Conservation (phyloP, 2,113 vertebrate genomes). For the Hyla sarda region DNA sequence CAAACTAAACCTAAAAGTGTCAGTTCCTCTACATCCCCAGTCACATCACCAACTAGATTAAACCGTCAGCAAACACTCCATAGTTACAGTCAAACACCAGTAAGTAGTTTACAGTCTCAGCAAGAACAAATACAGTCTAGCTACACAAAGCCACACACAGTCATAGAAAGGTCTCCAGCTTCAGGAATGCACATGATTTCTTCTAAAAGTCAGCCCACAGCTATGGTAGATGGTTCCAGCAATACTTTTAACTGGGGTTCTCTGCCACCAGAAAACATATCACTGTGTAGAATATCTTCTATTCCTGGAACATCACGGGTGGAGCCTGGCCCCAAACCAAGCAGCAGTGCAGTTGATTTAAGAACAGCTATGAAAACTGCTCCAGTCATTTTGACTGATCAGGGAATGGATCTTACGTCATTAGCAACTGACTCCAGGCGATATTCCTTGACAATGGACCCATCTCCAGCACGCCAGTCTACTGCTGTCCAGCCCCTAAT, state of each 20-base stretch:
- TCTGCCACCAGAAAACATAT: slow-evolving; percentile 88
- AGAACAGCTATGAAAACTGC: slow-evolving; percentile 85
- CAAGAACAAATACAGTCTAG: slow-evolving; percentile 71
- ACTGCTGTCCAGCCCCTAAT: slow-evolving; percentile 92
- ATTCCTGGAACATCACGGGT: slow-evolving; percentile 84
- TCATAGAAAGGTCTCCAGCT: slow-evolving; percentile 68
- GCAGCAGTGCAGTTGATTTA: slow-evolving; percentile 86
- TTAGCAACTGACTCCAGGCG: slow-evolving; percentile 89
- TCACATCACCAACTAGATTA: slow-evolving; percentile 84
- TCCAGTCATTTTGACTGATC: slow-evolving; percentile 97
- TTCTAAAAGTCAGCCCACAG: slow-evolving; percentile 71
- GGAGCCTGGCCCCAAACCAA: slow-evolving; percentile 81
- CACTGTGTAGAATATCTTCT: slow-evolving; percentile 88
- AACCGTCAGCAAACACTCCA: slow-evolving; percentile 78
- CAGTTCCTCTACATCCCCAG: slow-evolving; percentile 85
- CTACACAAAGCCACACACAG: slow-evolving; percentile 71
- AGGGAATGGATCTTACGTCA: slow-evolving; percentile 97
- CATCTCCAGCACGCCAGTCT: slow-evolving; percentile 82
- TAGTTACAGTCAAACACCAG: slow-evolving; percentile 74
- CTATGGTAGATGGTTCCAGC: slow-evolving; percentile 72
- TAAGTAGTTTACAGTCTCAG: slow-evolving; percentile 74
- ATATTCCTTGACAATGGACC: slow-evolving; percentile 88
- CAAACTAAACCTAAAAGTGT: slow-evolving; percentile 83
- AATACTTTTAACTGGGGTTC: slow-evolving; percentile 81
- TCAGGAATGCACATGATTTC: slow-evolving; percentile 61